Percentiles rank a stretch among this genome's conserved stretches.
Evolutionary conservation across 2,888 invertebrate species (phyloP).

Genomic region (Papilio protenor): DNA sequence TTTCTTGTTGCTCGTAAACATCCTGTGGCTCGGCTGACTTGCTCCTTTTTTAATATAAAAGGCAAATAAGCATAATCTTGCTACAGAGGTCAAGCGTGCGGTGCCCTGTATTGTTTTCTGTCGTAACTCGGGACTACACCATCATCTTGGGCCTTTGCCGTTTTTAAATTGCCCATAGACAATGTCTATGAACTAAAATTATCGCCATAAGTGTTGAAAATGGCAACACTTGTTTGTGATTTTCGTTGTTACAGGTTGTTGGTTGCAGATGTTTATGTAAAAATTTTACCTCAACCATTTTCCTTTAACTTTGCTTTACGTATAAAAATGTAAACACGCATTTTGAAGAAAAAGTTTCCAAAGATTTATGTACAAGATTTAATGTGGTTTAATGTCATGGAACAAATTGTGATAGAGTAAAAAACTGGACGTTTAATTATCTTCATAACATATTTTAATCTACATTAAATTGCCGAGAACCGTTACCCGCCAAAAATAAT

Average conservation of each 20-base stretch:
- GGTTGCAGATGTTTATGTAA: neutral
- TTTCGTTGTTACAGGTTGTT: neutral
- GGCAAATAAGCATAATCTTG: slow-evolving; percentile 69
- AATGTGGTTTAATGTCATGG: neutral
- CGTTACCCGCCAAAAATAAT: slow-evolving; percentile 30
- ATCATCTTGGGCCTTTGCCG: slow-evolving; percentile 54
- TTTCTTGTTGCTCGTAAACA: slow-evolving; percentile 62
- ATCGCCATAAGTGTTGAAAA: slow-evolving; percentile 56
- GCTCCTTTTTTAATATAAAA: slow-evolving; percentile 72
- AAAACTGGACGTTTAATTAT: slow-evolving; percentile 12
- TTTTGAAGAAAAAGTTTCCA: neutral
- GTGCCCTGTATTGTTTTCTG: slow-evolving; percentile 70
- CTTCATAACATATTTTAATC: slow-evolving; percentile 10
- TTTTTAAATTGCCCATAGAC: slow-evolving; percentile 51
- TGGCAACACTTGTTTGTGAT: slow-evolving; percentile 2
- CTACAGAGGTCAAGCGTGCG: slow-evolving; percentile 69
- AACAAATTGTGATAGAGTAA: slow-evolving; percentile 2
- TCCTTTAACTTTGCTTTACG: neutral
- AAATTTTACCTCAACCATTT: neutral
- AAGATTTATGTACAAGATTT: neutral
- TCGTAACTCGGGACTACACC: slow-evolving; percentile 56
- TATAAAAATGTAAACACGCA: neutral
- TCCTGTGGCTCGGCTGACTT: slow-evolving; percentile 59
- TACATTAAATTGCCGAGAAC: slow-evolving; percentile 15
- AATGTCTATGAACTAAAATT: slow-evolving; percentile 65